Evolutionary conservation across 2,888 invertebrate species (phyloP).

Genomic region (Trissolcus japonicus): DNA sequence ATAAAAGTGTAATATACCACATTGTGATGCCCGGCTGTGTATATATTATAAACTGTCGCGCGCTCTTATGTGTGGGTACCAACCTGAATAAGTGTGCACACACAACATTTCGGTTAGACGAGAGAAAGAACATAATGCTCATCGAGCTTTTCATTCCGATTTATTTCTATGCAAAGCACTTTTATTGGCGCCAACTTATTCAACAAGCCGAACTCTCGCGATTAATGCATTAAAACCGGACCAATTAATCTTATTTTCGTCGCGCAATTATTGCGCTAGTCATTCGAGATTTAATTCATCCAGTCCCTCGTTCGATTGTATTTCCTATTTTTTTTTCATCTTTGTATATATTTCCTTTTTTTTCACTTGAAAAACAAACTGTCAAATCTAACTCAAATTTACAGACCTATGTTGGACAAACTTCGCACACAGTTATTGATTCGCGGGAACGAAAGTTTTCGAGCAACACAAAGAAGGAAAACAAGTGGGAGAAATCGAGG

Average conservation of each 20-base stretch:
- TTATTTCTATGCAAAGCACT: conserved; percentile 51
- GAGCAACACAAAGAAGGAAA: neutral
- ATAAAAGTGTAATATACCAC: conserved; percentile 47
- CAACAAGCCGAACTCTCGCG: conserved; percentile 17
- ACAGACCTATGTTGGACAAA: no score
- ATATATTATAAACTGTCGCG: conserved; percentile 38
- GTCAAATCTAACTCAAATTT: no score
- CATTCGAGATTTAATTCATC: neutral
- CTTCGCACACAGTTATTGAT: no score
- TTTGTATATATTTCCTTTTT: no score
- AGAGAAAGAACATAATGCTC: conserved; percentile 40
- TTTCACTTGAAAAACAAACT: no score
- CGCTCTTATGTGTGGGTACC: conserved; percentile 3
- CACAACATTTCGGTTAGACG: conserved; percentile 1
- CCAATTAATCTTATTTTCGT: conserved; percentile 41
- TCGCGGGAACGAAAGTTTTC: no score
- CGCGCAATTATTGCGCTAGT: conserved; percentile 45
- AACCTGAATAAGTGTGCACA: conserved; percentile 2
- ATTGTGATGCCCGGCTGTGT: conserved; percentile 41
- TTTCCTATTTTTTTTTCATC: no score
- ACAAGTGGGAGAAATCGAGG: neutral
- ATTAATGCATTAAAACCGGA: conserved; percentile 43
- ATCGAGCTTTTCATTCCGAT: conserved; percentile 42
- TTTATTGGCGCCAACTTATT: conserved; percentile 56
- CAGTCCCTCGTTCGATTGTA: no score